phyloP scores from a whole-genome alignment of 2,113 vertebrate species.

The Phasianus colchicus region DNA sequence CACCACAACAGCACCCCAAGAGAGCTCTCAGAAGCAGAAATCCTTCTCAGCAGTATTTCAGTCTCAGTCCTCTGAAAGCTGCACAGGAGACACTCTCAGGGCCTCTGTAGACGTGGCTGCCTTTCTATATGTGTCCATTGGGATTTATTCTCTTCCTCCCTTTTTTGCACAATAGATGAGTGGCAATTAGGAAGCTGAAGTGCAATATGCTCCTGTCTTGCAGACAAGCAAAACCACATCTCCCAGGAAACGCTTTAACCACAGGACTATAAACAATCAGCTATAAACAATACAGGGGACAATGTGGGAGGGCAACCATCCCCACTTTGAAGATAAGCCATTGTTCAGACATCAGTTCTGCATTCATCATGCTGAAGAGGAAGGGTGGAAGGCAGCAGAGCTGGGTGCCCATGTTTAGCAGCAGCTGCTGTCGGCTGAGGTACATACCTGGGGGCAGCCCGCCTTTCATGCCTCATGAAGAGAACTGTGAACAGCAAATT shows the following conservation, averaged over 20 bases:
- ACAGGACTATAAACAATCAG: not conserved
- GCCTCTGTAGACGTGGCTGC: not conserved
- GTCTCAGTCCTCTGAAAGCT: not conserved
- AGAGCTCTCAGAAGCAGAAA: not conserved
- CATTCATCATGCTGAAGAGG: not conserved
- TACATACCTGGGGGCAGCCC: not conserved
- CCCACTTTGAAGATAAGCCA: not conserved
- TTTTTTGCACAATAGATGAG: not conserved
- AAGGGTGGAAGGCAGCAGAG: not conserved
- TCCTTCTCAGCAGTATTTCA: not conserved
- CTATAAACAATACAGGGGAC: not conserved
- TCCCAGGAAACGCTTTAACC: not conserved
- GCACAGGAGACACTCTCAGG: not conserved
- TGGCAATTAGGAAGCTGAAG: not conserved
- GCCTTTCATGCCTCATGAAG: not conserved
- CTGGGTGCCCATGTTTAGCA: no score
- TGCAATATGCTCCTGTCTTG: not conserved
- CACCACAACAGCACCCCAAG: not conserved
- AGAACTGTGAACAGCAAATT: not conserved
- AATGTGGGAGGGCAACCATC: not conserved
- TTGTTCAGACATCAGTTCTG: not conserved
- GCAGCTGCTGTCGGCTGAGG: fast-evolving
- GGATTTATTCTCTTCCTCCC: not conserved
- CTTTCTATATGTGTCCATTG: fast-evolving
- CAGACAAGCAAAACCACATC: not conserved